Conservation (phyloP, 2,797 vertebrate species). For the Macropodus opercularis region DNA sequence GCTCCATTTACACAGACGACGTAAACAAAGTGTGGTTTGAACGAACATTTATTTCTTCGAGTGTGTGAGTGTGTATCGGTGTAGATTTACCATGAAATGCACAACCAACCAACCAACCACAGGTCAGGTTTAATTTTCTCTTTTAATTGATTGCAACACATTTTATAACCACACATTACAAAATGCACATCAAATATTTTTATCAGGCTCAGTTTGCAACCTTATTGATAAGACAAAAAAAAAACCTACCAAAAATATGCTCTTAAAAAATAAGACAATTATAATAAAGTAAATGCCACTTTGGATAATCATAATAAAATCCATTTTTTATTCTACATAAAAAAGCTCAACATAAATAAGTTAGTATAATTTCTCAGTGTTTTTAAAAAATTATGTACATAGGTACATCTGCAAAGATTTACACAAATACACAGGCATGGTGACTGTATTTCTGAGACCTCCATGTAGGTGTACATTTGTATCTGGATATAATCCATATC, state of each 20-base stretch:
- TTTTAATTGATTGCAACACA: slow-evolving; percentile 92
- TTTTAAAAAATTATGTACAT: slow-evolving; percentile 92
- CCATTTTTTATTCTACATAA: slow-evolving; percentile 86
- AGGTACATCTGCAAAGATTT: slow-evolving; percentile 81
- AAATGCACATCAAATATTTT: slow-evolving; percentile 86
- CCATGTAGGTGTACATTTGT: slow-evolving; percentile 70
- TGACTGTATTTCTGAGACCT: slow-evolving; percentile 74
- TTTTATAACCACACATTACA: slow-evolving; percentile 89
- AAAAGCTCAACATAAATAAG: slow-evolving; percentile 97
- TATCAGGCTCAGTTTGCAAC: slow-evolving; percentile 99
- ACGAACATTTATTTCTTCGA: background rate
- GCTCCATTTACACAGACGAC: slow-evolving; percentile 15
- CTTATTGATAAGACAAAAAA: slow-evolving; percentile 79
- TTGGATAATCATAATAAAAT: slow-evolving; percentile 91
- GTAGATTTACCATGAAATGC: too few relatives aligned
- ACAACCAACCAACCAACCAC: slow-evolving; percentile 38
- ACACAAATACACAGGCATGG: slow-evolving; percentile 84
- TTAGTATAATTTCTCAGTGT: slow-evolving; percentile 99
- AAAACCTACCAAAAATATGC: slow-evolving; percentile 85
- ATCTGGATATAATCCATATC: slow-evolving; percentile 56
- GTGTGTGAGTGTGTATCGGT: slow-evolving; percentile 1
- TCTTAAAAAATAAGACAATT: slow-evolving; percentile 89
- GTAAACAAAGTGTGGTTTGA: background rate
- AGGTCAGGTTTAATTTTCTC: slow-evolving; percentile 78
- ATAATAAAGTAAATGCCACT: slow-evolving; percentile 91